Percentiles rank a stretch among this genome's conserved stretches.
These are phyloP conservation scores for Xestia c-nigrum DNA, from an alignment of 2,888 invertebrate species.

Conservation along the genomic window DNA sequence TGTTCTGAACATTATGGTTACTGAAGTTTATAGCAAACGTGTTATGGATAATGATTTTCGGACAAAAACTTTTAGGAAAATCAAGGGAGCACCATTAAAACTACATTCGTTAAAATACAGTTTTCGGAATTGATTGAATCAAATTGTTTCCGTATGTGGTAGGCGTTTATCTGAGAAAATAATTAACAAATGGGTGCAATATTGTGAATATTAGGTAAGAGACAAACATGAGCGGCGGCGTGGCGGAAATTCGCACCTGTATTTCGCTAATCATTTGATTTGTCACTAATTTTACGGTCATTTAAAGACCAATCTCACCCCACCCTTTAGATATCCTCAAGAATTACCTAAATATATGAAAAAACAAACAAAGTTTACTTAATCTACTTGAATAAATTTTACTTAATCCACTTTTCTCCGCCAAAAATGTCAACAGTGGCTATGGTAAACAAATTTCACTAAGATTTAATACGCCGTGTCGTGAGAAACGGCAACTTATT, in stretches of 20 bases:
- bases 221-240: neutral
- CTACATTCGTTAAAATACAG: neutral
- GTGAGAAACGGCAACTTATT: conserved; percentile 56
- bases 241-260: neutral
- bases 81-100: too few relatives aligned
- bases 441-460: conserved; percentile 48
- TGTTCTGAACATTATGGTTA: too few relatives aligned
- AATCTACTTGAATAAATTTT: conserved; percentile 57
- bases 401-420: conserved; percentile 41
- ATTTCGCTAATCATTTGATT: neutral
- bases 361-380: conserved; percentile 43
- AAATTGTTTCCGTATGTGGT: neutral
- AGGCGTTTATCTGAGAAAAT: neutral
- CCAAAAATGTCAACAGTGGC: conserved; percentile 36
- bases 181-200: neutral
- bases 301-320: neutral
- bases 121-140: neutral
- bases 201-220: neutral
- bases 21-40: too few relatives aligned
- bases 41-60: too few relatives aligned
- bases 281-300: neutral
- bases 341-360: conserved; percentile 33
- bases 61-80: too few relatives aligned
- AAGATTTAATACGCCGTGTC: conserved; percentile 56
- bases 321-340: neutral